A percentile compares a stretch with the other conserved stretches of the same genome.
These are phyloP conservation scores for Actinernus sp. DNA, from an alignment of 92 coral and sea anemone species.

Conservation along the genomic window DNA sequence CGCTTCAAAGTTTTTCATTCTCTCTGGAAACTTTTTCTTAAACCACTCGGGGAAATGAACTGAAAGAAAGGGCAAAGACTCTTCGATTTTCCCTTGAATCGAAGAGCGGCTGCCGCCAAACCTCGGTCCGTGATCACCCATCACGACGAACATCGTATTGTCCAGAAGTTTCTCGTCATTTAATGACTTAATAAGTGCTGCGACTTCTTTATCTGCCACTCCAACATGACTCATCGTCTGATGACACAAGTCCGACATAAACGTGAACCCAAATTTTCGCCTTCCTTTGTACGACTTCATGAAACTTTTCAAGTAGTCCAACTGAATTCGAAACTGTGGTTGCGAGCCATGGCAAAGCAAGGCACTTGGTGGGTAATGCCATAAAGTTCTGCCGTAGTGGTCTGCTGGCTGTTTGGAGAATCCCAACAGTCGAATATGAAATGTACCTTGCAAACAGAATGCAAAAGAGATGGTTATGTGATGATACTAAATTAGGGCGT, in stretches of 20 bases:
- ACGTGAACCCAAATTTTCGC: conserved; percentile 68
- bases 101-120: conserved; percentile 49
- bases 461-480: neutral
- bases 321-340: conserved; percentile 51
- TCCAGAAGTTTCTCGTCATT: conserved; percentile 54
- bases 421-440: conserved; percentile 56
- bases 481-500: neutral
- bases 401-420: conserved; percentile 64
- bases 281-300: conserved; percentile 60
- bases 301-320: conserved; percentile 72
- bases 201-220: conserved; percentile 33
- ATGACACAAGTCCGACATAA: conserved; percentile 69
- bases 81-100: conserved; percentile 67
- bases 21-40: conserved; percentile 19
- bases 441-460: conserved; percentile 35
- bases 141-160: conserved; percentile 71
- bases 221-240: conserved; percentile 30
- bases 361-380: conserved; percentile 2
- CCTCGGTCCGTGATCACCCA: conserved; percentile 73
- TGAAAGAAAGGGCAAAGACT: conserved; percentile 70
- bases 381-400: conserved; percentile 60
- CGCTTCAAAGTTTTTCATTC: conserved; percentile 9
- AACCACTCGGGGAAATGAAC: conserved; percentile 58
- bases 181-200: conserved; percentile 37
- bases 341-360: conserved; percentile 32